Conservation (phyloP, 2,797 vertebrate genomes). For the Spondyliosoma cantharus region DNA sequence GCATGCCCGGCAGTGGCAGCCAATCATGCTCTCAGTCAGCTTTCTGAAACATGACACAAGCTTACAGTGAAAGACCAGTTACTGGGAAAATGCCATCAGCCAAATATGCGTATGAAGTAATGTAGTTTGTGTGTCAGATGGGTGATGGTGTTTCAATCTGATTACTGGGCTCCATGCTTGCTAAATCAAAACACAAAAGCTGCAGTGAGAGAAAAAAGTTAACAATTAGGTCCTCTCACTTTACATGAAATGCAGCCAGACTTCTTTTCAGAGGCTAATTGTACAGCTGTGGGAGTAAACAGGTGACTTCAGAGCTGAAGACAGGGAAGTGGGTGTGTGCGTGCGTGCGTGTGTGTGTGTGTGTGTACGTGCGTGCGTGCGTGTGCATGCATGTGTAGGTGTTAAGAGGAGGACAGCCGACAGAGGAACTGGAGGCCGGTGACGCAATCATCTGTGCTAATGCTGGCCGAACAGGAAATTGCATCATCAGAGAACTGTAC, state of each 20-base stretch:
- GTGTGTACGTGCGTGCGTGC: conserved; percentile 7
- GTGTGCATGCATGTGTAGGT: conserved; percentile 39
- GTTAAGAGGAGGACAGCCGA: conserved; percentile 58
- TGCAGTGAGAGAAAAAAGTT: conserved; percentile 7
- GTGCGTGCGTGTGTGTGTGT: conserved; percentile 4
- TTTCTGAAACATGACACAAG: conserved; percentile 13
- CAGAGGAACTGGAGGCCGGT: conserved; percentile 59
- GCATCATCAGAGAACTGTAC: conserved; percentile 36
- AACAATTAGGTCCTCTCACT: conserved; percentile 47
- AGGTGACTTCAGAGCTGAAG: conserved; percentile 35
- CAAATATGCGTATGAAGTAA: not conserved
- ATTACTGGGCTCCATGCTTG: not conserved
- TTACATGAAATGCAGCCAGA: conserved; percentile 41
- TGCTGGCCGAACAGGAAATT: conserved; percentile 59
- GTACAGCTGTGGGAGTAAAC: conserved; percentile 55
- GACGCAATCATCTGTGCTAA: conserved; percentile 54
- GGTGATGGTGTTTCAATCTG: conserved; percentile 3
- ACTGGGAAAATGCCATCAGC: not conserved
- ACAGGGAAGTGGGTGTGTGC: conserved; percentile 49
- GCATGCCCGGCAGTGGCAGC: conserved; percentile 20
- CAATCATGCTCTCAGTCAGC: conserved; percentile 9
- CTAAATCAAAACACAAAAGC: conserved; percentile 22
- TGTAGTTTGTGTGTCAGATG: not conserved
- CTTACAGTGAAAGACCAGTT: conserved; percentile 3
- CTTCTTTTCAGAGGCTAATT: conserved; percentile 57